phyloP scores from a whole-genome alignment of 2,888 invertebrate genomes.

The Drosophila paucipuncta region DNA sequence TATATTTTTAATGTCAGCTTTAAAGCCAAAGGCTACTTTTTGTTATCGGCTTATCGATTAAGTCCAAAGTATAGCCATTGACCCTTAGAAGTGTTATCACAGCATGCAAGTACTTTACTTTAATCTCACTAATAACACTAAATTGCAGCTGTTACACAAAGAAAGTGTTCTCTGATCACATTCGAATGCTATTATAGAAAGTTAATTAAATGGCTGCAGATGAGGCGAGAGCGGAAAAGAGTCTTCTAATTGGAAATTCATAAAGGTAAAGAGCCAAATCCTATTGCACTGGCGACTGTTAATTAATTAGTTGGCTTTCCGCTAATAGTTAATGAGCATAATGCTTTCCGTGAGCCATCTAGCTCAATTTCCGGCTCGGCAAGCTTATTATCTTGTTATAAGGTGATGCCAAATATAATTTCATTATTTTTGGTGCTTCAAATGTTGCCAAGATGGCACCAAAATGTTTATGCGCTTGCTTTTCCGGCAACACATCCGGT shows the following conservation, averaged over 20 bases:
- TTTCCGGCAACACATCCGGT: constrained; percentile 39
- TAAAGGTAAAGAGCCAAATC: constrained; percentile 28
- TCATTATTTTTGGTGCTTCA: constrained; percentile 11
- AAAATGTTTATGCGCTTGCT: neutral
- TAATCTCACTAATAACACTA: constrained; percentile 33
- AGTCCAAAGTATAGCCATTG: constrained; percentile 18
- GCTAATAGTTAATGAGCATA: constrained; percentile 65
- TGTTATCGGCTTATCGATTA: constrained; percentile 22
- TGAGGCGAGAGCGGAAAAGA: neutral
- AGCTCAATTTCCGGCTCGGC: constrained; percentile 52
- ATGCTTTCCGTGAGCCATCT: constrained; percentile 43
- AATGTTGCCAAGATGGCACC: neutral
- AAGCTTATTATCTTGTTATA: neutral
- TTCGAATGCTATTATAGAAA: constrained; percentile 33
- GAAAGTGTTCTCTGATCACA: neutral
- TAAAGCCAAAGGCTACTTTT: constrained; percentile 11
- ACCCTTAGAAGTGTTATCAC: neutral
- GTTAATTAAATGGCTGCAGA: constrained; percentile 35
- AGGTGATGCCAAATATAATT: neutral
- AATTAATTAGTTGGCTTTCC: constrained; percentile 60
- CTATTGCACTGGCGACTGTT: constrained; percentile 25
- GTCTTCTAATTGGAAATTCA: constrained; percentile 33
- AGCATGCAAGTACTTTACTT: constrained; percentile 24
- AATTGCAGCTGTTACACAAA: constrained; percentile 24
- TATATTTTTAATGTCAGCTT: constrained; percentile 16